Conservation (phyloP, 37 sponge, comb jelly and placozoan species). For the Bolinopsis microptera region DNA sequence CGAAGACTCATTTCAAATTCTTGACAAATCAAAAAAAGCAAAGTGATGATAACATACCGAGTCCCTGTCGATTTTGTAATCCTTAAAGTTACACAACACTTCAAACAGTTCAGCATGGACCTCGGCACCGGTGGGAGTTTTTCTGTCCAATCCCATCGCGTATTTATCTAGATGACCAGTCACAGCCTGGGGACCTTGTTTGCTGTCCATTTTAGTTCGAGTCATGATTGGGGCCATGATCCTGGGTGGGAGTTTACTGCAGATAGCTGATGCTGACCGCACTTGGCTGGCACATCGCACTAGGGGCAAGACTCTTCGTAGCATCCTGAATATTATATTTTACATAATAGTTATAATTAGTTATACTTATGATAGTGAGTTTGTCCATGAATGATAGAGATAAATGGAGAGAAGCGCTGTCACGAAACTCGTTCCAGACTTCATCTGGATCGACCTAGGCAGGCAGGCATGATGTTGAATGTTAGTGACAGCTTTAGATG, state of each 20-base stretch:
- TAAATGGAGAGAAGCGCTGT: too few relatives aligned
- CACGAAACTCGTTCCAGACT: too few relatives aligned
- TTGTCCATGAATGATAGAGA: too few relatives aligned
- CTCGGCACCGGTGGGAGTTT: conserved; percentile 35
- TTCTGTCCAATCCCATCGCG: not conserved
- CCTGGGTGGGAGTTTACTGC: conserved; percentile 20
- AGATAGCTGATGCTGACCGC: not conserved
- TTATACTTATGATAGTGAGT: too few relatives aligned
- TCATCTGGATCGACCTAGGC: too few relatives aligned
- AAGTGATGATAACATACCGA: conserved; percentile 56
- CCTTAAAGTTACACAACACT: conserved; percentile 55
- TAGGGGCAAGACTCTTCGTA: conserved; percentile 1
- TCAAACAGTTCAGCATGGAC: conserved; percentile 36
- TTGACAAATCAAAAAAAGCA: too few relatives aligned
- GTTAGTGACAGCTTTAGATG: too few relatives aligned
- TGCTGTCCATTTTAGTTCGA: not conserved
- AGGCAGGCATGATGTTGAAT: too few relatives aligned
- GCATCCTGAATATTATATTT: conserved; percentile 25
- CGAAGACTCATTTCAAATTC: too few relatives aligned
- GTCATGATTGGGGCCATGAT: not conserved
- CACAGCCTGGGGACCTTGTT: conserved; percentile 14
- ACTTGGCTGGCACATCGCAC: not conserved
- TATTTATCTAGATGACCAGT: conserved; percentile 11
- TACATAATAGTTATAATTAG: too few relatives aligned
- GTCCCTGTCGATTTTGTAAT: conserved; percentile 57